A percentile compares a stretch with the other conserved stretches of the same genome.
Conservation (phyloP, 2,113 vertebrate genomes). For the Leptobrachium leishanense region DNA sequence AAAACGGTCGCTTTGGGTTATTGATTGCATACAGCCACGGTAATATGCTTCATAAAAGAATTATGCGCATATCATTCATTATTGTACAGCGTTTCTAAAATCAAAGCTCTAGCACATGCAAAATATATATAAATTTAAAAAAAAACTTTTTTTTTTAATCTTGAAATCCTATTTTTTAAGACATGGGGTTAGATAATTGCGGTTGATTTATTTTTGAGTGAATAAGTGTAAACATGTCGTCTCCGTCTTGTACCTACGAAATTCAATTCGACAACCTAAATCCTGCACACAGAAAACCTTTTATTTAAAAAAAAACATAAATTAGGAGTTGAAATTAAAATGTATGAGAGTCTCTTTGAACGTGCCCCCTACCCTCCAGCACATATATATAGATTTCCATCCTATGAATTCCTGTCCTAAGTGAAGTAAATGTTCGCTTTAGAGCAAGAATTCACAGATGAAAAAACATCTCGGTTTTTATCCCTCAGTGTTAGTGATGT, state of each 20-base stretch:
- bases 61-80: conserved; percentile 10
- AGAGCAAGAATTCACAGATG: conserved; percentile 14
- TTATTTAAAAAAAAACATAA: neutral
- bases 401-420: conserved; percentile 3
- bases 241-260: conserved; percentile 21
- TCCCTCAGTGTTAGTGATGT: conserved; percentile 1
- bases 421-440: neutral
- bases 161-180: conserved; percentile 31
- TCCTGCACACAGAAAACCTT: conserved; percentile 24
- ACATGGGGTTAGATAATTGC: conserved; percentile 39
- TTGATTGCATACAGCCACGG: neutral
- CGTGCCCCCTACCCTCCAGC: neutral
- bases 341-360: neutral
- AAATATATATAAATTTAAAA: conserved; percentile 19
- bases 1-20: neutral
- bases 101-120: conserved; percentile 36
- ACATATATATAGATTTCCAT: neutral
- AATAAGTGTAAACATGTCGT: conserved; percentile 44
- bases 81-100: conserved; percentile 13
- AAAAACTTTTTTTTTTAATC: neutral
- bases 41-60: neutral
- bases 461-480: conserved; percentile 5
- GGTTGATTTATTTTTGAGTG: conserved; percentile 18
- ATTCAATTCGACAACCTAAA: conserved; percentile 31
- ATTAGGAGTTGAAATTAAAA: neutral